Conservation (phyloP, 2,113 vertebrate species). For the Arenaria interpres region DNA sequence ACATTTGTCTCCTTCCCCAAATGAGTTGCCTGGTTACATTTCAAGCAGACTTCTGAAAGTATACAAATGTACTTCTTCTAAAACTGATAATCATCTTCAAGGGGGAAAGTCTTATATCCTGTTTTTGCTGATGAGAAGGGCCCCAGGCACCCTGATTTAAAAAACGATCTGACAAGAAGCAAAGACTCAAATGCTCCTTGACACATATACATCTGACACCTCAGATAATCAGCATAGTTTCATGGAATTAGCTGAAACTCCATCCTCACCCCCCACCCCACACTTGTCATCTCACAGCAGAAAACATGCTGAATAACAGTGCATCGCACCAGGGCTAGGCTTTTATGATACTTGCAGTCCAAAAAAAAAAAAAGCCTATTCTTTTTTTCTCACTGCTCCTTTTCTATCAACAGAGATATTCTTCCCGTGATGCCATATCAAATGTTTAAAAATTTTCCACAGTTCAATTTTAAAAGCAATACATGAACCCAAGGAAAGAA, state of each 20-base stretch:
- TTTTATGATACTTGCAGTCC: constrained; percentile 1
- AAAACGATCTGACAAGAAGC: constrained; percentile 63
- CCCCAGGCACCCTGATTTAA: constrained; percentile 57
- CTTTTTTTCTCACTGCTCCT: not conserved
- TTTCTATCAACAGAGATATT: constrained; percentile 10
- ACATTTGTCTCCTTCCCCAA: constrained; percentile 46
- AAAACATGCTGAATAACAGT: constrained; percentile 30
- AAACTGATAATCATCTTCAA: constrained; percentile 54
- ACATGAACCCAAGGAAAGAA: not conserved
- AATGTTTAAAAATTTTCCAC: constrained; percentile 5
- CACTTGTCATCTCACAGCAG: constrained; percentile 41
- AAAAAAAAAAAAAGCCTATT: not conserved
- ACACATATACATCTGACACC: constrained; percentile 55
- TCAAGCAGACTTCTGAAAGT: constrained; percentile 53
- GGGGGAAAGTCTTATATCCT: constrained; percentile 51
- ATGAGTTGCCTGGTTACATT: constrained; percentile 45
- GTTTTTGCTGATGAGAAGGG: constrained; percentile 48
- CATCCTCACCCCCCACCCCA: constrained; percentile 11
- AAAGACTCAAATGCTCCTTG: constrained; percentile 47
- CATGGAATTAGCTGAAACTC: constrained; percentile 56
- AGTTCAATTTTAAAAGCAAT: not conserved
- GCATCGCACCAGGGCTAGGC: not conserved
- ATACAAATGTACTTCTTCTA: constrained; percentile 39
- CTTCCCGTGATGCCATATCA: constrained; percentile 44
- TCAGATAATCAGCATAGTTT: constrained; percentile 63